Evolutionary conservation across 2,888 invertebrate genomes (phyloP), one percentile per base, ranked within the genome.

Genomic region (Zhengitettix transpicula): DNA sequence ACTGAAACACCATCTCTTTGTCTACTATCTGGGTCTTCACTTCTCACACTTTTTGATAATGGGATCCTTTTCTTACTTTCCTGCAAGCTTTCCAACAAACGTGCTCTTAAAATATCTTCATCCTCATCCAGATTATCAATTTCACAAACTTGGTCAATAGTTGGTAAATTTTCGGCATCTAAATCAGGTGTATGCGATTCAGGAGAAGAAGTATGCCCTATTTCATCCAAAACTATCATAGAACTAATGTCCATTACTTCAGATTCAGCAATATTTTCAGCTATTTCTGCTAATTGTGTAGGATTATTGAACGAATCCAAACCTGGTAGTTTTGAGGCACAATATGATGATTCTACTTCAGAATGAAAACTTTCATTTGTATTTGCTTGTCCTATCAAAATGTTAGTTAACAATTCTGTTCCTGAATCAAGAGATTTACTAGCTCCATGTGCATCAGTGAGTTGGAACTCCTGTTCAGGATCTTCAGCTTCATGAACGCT

Each of bases 31-130:
- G 47, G 47, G 5, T 12, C n/a, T 14, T 47, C 47, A 47, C n/a
- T 47, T n/a, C 47, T 47, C 14, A 14, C n/a, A n/a, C 47, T 47
- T 8, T 47, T 47, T 7, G 47, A 47, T 28, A 7, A 28, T 14
- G 47, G 28, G 17, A 12, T 40, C 9, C 9, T 28, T 15, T 55
- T 55, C 40, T 55, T 41, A n/a, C 52, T 58, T 41, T 40, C 40
- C 12, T 12, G n/a, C 1, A 58, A 28, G 42, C 52, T 42, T 42
- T 41, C 52, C 42, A 58, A 42, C 41, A 58, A 41, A 17, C 53
- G 15, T 1, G 58, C 58, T 42, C 58, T 28, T 42, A 58, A 42
- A 15, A 58, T 14, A n/a, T 56, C 56, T 16, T 56, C 56, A 14
- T 17, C 5, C 9, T 47, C n/a, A n/a, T 47, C 47, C 2, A n/a